Conservation (phyloP, 2,113 vertebrate species). For the Dendropsophus ebraccatus region DNA sequence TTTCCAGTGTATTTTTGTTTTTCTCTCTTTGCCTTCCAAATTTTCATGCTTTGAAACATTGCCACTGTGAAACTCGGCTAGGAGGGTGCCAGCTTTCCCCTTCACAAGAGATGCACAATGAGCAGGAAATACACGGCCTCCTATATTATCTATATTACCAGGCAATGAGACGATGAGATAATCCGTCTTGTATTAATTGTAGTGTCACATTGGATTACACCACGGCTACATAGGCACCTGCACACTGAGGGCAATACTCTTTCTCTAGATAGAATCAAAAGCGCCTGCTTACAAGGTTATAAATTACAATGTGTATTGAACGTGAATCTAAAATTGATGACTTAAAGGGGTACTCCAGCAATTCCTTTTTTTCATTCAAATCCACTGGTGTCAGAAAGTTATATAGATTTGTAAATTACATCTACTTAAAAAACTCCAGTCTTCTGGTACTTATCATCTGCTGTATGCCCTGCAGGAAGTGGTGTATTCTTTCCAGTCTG, state of each 20-base stretch:
- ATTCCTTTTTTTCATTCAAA: too few relatives aligned
- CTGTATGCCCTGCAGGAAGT: too few relatives aligned
- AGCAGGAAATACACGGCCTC: background rate
- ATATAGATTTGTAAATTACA: too few relatives aligned
- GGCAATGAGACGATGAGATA: background rate
- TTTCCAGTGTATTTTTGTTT: background rate
- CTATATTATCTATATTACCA: background rate
- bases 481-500: too few relatives aligned
- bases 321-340: background rate
- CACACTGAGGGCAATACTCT: background rate
- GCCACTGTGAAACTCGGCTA: background rate
- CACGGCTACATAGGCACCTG: background rate
- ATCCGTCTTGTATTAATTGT: background rate
- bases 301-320: background rate
- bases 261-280: background rate
- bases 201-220: background rate
- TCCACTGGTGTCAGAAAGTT: too few relatives aligned
- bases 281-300: background rate
- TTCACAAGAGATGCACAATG: background rate
- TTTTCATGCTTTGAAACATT: background rate
- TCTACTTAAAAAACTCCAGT: too few relatives aligned
- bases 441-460: too few relatives aligned
- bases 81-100: background rate
- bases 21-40: slow-evolving; percentile 14
- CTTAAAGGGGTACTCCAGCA: too few relatives aligned